phyloP scores from a whole-genome alignment of 2,113 vertebrate genomes.

The Phoenicopterus ruber region DNA sequence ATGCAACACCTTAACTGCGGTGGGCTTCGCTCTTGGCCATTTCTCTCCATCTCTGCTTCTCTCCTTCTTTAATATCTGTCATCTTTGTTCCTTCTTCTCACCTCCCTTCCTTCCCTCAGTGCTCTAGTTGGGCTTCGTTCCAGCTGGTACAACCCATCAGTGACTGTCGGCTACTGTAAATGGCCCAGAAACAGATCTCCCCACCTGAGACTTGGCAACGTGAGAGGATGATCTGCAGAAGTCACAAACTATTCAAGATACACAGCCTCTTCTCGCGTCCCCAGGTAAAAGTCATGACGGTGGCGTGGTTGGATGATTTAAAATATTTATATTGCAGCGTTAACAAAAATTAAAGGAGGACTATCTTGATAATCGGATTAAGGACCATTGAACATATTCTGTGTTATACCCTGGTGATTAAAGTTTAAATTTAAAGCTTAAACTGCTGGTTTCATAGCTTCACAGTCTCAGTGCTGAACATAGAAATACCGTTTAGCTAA shows the following conservation, averaged over 20 bases:
- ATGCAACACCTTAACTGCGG: not conserved
- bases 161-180: not conserved
- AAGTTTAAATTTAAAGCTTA: not conserved
- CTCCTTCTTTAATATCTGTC: not conserved
- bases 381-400: not conserved
- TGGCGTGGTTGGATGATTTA: not conserved
- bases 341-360: not conserved
- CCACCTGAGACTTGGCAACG: not conserved
- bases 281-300: not conserved
- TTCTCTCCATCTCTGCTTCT: not conserved
- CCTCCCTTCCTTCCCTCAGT: not conserved
- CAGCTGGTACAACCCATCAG: not conserved
- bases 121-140: not conserved
- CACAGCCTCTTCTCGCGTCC: not conserved
- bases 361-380: not conserved
- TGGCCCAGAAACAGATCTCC: not conserved
- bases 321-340: not conserved
- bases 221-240: not conserved
- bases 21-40: not conserved
- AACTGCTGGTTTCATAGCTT: not conserved
- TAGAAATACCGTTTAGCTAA: not conserved
- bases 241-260: not conserved
- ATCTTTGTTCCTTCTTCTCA: not conserved
- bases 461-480: not conserved
- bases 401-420: not conserved